Conservation (phyloP, 37 sponge, comb jelly and placozoan species). For the Amphimedon queenslandica region DNA sequence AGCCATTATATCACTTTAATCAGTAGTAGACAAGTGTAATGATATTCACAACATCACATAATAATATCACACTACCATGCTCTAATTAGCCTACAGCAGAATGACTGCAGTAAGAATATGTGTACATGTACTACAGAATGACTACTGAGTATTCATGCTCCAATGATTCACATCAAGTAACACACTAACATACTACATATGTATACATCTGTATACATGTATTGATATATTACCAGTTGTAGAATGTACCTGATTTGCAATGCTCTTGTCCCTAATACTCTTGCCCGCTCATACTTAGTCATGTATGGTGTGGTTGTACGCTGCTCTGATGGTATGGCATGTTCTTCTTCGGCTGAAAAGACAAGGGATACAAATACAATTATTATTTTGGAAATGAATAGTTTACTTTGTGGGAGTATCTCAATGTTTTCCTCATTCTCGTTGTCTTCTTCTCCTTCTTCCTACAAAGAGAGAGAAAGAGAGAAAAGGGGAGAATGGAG, state of each 20-base stretch:
- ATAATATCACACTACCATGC: no score
- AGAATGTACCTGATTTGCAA: conserved; percentile 85
- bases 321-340: conserved; percentile 36
- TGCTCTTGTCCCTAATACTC: conserved; percentile 95
- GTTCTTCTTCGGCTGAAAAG: conserved; percentile 6
- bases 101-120: no score
- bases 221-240: no score
- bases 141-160: neutral
- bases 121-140: neutral
- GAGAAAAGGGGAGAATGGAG: conserved; percentile 1
- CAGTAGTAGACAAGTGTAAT: no score
- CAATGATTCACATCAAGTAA: neutral
- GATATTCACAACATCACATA: no score
- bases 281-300: conserved; percentile 98
- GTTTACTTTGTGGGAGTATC: conserved; percentile 38
- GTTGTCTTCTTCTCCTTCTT: conserved; percentile 34
- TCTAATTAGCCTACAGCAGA: no score
- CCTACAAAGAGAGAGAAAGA: conserved; percentile 3
- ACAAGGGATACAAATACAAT: neutral
- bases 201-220: no score
- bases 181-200: no score
- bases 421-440: conserved; percentile 44
- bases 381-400: neutral
- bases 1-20: no score
- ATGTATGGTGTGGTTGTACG: conserved; percentile 98